Conservation (phyloP, 1,140 invertebrate genomes). For the Argopecten irradians region DNA sequence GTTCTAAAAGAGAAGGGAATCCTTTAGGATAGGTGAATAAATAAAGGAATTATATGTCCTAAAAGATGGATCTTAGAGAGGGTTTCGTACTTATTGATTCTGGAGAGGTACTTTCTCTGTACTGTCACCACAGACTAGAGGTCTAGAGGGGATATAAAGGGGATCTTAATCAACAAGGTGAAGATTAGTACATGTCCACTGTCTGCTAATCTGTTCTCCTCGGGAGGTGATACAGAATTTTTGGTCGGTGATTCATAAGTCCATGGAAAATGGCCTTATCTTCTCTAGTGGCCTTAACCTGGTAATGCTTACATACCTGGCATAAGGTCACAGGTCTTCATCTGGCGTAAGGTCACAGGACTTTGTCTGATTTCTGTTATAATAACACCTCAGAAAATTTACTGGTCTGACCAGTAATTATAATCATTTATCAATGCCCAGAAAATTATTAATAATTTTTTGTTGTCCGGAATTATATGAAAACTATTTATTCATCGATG, state of each 20-base stretch:
- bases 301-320: not conserved
- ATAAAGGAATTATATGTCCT: no score
- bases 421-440: not conserved
- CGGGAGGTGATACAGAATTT: not conserved
- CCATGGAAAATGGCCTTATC: not conserved
- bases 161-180: not conserved
- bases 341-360: not conserved
- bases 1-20: no score
- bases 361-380: not conserved
- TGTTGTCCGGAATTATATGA: no score
- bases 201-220: not conserved
- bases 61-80: no score
- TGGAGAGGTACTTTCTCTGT: not conserved
- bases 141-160: not conserved
- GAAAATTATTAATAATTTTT: no score
- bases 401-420: no score
- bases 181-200: not conserved
- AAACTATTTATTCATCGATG: no score
- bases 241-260: not conserved
- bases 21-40: no score
- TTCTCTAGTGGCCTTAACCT: not conserved
- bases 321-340: not conserved
- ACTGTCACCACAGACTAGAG: not conserved
- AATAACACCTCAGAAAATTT: no score
- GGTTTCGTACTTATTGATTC: no score